Percentiles rank a stretch among this genome's conserved stretches.
These are phyloP conservation scores for Odontamblyopus rebecca DNA, from an alignment of 2,797 vertebrate genomes.

Conservation along the genomic window DNA sequence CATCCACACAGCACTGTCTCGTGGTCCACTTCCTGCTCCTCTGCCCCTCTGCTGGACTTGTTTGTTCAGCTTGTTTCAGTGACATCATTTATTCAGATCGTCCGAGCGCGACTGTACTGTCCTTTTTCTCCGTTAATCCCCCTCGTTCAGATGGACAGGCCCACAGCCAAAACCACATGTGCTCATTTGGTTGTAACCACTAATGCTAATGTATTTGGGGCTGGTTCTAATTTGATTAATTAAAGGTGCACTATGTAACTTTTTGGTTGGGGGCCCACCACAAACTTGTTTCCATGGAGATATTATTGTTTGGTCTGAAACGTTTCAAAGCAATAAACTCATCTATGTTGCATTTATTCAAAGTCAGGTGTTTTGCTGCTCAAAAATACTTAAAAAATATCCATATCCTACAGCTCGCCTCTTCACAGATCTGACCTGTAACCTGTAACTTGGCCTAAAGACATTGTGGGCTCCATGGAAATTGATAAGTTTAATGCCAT, in stretches of 20 bases:
- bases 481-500: too few relatives aligned
- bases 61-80: slow-evolving; percentile 69
- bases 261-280: too few relatives aligned
- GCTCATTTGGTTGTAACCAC: slow-evolving; percentile 17
- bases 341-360: too few relatives aligned
- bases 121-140: slow-evolving; percentile 54
- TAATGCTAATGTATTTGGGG: neutral
- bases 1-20: slow-evolving; percentile 23
- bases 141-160: slow-evolving; percentile 49
- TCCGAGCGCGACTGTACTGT: slow-evolving; percentile 42
- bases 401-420: too few relatives aligned
- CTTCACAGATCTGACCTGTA: too few relatives aligned
- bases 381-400: too few relatives aligned
- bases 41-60: slow-evolving; percentile 56
- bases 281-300: too few relatives aligned
- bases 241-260: neutral
- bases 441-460: too few relatives aligned
- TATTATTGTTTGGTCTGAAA: too few relatives aligned
- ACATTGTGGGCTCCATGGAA: too few relatives aligned
- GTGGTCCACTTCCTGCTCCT: slow-evolving; percentile 37
- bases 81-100: slow-evolving; percentile 46
- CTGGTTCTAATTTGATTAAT: neutral
- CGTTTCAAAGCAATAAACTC: too few relatives aligned
- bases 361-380: too few relatives aligned
- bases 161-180: slow-evolving; percentile 36